Conservation (phyloP, 2,888 invertebrate species). For the Notodonta dromedarius region DNA sequence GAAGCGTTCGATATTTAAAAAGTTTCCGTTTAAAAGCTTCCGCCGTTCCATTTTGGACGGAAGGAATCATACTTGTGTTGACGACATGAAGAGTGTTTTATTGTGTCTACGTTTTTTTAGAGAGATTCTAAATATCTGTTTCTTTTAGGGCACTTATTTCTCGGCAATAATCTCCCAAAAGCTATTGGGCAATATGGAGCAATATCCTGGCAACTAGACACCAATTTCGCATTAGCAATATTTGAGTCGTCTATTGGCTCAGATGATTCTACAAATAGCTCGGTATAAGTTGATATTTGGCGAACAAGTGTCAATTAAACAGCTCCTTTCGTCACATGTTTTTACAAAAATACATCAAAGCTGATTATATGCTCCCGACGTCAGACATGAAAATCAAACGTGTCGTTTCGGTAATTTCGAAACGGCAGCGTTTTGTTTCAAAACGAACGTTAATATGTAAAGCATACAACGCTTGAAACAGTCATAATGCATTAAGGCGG, state of each 20-base stretch:
- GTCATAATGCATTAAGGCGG: conserved; percentile 26
- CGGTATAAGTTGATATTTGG: no score
- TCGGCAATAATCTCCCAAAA: neutral
- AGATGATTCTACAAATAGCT: no score
- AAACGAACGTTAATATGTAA: conserved; percentile 38
- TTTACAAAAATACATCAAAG: neutral
- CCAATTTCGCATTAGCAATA: neutral
- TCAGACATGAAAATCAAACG: conserved; percentile 19
- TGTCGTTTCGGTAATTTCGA: conserved; percentile 44
- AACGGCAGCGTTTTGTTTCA: conserved; percentile 48
- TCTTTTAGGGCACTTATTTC: neutral
- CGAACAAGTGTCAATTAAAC: no score
- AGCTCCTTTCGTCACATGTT: neutral
- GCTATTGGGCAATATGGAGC: neutral
- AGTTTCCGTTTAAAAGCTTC: conserved; percentile 54
- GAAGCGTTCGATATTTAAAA: conserved; percentile 53
- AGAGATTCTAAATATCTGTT: neutral
- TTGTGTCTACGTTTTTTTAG: neutral
- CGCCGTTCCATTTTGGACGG: conserved; percentile 41
- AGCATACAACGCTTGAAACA: conserved; percentile 32
- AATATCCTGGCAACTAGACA: neutral
- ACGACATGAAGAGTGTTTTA: conserved; percentile 30
- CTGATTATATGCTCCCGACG: conserved; percentile 1
- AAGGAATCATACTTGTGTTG: conserved; percentile 41
- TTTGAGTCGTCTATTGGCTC: neutral